phyloP scores from a whole-genome alignment of 2,797 vertebrate species.

The Lutjanus argentimaculatus region DNA sequence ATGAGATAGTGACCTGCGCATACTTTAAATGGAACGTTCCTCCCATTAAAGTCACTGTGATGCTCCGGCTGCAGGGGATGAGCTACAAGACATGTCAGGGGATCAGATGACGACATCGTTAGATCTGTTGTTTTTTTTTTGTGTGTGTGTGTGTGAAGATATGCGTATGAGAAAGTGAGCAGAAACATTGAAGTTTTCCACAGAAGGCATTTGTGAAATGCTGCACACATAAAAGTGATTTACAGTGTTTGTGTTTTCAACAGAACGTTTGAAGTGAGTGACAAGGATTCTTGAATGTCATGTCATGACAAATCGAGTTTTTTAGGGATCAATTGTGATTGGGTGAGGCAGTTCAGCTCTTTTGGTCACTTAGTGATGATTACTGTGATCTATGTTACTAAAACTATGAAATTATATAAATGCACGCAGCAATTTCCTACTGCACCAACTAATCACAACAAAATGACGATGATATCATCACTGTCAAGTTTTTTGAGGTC shows the following conservation, averaged over 20 bases:
- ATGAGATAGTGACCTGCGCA: conserved; percentile 72
- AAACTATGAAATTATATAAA: conserved; percentile 13
- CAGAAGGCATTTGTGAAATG: conserved; percentile 18
- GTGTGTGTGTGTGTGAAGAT: conserved; percentile 29
- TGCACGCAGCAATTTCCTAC: conserved; percentile 12
- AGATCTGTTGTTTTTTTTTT: conserved; percentile 26
- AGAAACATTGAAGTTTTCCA: background rate
- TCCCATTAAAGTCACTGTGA: conserved; percentile 47
- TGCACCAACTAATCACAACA: conserved; percentile 15
- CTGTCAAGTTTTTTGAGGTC: conserved; percentile 14
- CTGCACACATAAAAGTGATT: conserved; percentile 33
- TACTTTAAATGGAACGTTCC: conserved; percentile 64
- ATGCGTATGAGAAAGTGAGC: background rate
- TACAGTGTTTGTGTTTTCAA: conserved; percentile 29
- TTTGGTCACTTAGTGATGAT: background rate
- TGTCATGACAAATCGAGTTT: conserved; percentile 23
- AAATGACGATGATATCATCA: conserved; percentile 9
- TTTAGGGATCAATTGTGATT: background rate
- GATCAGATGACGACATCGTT: conserved; percentile 27
- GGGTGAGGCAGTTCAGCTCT: background rate
- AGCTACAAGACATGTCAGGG: conserved; percentile 24
- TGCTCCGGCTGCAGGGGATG: conserved; percentile 21
- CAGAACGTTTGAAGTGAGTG: conserved; percentile 6
- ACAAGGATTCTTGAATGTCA: conserved; percentile 22
- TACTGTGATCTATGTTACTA: conserved; percentile 8